Evolutionary conservation across 2,888 invertebrate species (phyloP).

Genomic region (Phortica magna): DNA sequence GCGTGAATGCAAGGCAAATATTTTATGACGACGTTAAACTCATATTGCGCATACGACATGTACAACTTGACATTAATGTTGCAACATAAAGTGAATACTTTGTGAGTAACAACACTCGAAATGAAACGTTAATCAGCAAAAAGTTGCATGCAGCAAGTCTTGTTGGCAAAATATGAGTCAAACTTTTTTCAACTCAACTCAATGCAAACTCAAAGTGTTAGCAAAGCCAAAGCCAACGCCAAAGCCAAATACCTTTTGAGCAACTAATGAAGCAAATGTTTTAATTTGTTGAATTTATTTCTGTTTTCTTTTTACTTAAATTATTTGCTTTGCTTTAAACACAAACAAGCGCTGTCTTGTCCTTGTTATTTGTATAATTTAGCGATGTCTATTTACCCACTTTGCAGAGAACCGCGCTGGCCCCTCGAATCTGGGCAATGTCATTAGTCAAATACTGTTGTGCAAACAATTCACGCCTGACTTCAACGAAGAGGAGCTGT

Average conservation of each 20-base stretch:
- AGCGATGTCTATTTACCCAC: constrained; percentile 48
- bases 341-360: background rate
- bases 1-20: no score
- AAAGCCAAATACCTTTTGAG: constrained; percentile 4
- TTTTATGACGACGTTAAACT: background rate
- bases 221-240: background rate
- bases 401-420: constrained; percentile 89
- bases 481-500: constrained; percentile 93
- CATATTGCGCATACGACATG: constrained; percentile 7
- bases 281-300: constrained; percentile 16
- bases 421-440: constrained; percentile 92
- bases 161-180: no score
- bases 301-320: constrained; percentile 13
- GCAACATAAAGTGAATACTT: background rate
- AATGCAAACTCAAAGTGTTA: no score
- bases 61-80: constrained; percentile 15
- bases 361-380: background rate
- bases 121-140: no score
- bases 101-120: no score
- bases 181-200: no score
- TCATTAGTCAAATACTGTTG: constrained; percentile 91
- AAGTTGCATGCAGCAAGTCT: no score
- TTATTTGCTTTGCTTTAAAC: background rate
- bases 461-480: constrained; percentile 94
- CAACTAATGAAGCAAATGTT: constrained; percentile 14